Percentiles rank a stretch among this genome's conserved stretches.
Conservation (phyloP, 2,888 invertebrate genomes). For the Sinopyrophorus schimmeli region DNA sequence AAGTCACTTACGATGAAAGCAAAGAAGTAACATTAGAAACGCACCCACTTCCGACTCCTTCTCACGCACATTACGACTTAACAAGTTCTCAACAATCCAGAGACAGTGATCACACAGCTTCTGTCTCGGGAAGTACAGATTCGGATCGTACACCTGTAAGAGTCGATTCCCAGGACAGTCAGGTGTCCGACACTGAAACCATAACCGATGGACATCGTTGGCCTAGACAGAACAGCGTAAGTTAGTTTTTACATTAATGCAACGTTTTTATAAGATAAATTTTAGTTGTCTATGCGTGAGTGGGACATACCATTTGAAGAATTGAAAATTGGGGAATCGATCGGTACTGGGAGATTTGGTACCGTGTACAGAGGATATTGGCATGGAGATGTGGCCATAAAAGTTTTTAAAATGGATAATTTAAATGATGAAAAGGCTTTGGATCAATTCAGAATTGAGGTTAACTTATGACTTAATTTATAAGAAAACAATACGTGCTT, state of each 20-base stretch:
- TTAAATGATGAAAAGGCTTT: conserved; percentile 85
- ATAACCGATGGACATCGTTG: conserved; percentile 61
- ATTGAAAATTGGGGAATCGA: conserved; percentile 80
- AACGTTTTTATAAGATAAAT: neutral
- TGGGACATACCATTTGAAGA: conserved; percentile 99
- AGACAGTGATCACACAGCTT: conserved; percentile 71
- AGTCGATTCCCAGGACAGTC: conserved; percentile 82
- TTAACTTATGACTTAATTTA: too few relatives aligned
- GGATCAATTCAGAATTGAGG: conserved; percentile 94
- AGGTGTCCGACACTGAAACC: conserved; percentile 68
- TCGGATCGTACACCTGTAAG: conserved; percentile 80
- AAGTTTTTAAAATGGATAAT: conserved; percentile 90
- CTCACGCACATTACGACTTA: conserved; percentile 51
- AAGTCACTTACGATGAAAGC: conserved; percentile 51
- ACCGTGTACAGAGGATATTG: conserved; percentile 93
- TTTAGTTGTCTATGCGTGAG: conserved; percentile 83
- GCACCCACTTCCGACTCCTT: conserved; percentile 53
- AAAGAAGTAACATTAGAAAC: conserved; percentile 61
- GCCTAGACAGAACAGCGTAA: conserved; percentile 82
- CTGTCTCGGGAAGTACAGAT: conserved; percentile 73
- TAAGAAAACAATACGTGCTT: too few relatives aligned
- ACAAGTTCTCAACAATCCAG: conserved; percentile 66
- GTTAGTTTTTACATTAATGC: conserved; percentile 48
- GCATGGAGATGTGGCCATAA: conserved; percentile 98
- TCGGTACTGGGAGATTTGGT: conserved; percentile 92